Conservation (phyloP, 2,113 vertebrate species). For the Nyctereutes procyonoides region DNA sequence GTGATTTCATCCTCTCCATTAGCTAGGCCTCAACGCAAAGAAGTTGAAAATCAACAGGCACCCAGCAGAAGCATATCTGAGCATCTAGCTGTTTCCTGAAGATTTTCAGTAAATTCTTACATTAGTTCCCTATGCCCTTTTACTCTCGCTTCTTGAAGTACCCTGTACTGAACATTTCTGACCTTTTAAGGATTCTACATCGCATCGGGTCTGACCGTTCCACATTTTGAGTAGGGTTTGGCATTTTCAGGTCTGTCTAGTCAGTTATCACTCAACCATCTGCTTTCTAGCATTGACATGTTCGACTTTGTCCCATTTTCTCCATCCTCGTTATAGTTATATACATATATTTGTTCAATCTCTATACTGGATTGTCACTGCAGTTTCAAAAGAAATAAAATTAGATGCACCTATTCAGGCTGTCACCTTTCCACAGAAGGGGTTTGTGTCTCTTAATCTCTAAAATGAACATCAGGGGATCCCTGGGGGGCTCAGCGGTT, state of each 20-base stretch:
- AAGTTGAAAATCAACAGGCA: not conserved
- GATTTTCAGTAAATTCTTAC: not conserved
- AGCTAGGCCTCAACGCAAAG: not conserved
- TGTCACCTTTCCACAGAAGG: not conserved
- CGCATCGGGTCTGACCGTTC: not conserved
- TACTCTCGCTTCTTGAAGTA: not conserved
- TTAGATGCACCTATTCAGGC: not conserved
- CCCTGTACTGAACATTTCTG: not conserved
- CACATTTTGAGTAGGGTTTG: not conserved
- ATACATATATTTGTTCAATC: not conserved
- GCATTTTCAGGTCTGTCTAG: rapidly evolving
- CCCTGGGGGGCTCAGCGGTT: too few relatives aligned
- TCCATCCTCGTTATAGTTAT: not conserved
- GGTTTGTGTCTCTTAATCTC: not conserved
- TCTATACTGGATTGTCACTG: not conserved
- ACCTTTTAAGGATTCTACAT: not conserved
- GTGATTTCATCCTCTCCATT: too few relatives aligned
- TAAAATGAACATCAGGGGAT: constrained; percentile 1
- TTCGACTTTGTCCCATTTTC: too few relatives aligned
- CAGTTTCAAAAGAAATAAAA: constrained; percentile 11
- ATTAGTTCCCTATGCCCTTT: not conserved
- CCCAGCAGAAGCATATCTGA: not conserved
- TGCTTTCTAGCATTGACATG: not conserved
- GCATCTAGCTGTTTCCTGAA: not conserved
- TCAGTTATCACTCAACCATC: not conserved